Evolutionary conservation across 2,888 invertebrate genomes (phyloP), one percentile per base, ranked within the genome.

Genomic region (Mimas tiliae): DNA sequence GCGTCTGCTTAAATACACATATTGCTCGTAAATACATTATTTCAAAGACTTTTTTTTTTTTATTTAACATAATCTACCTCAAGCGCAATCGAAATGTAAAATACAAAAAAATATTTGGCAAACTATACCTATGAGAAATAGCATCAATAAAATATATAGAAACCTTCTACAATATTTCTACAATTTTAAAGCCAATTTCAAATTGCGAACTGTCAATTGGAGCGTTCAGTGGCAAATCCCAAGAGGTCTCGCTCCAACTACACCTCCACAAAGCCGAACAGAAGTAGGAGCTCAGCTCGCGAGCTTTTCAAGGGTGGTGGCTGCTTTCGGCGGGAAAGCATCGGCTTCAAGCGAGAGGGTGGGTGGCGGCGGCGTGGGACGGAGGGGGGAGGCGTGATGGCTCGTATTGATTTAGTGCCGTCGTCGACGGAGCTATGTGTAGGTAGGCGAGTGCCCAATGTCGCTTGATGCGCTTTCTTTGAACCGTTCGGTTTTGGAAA

Each of bases 331-430:
- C 91, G 91, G 91, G 89, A 91, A 90, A 89, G 86, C 87, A 85
- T 81, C 82, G 83, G 89, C 87, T 87, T 87, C 85, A 84, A 83
- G 82, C 80, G 83, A 73, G 70, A 70, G 77, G 76, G 78, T 75
- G 74, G 80, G 79, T 76, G 73, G 73, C 78, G 80, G 76, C 68
- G 66, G 78, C 21, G 58, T 19, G 42, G 58, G 16, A 52, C 34
- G 55, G 77, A 74, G 80, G 80, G 73, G 82, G 84, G 84, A 87
- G 88, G 89, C 83, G 90, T 92, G 94, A 94, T 93, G 94, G 93
- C 90, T 90, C 91, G 94, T 94, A 94, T 94, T 94, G 94, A 94
- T 94, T 94, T 94, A 94, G 93, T 94, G 94, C 94, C 94, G 93
- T 93, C 93, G 93, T 93, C 93, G 93, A 89, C 91, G 90, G 81